Evolutionary conservation across 2,888 invertebrate genomes (phyloP), one percentile per base, ranked within the genome.

Genomic region (Athetis lepigone): DNA sequence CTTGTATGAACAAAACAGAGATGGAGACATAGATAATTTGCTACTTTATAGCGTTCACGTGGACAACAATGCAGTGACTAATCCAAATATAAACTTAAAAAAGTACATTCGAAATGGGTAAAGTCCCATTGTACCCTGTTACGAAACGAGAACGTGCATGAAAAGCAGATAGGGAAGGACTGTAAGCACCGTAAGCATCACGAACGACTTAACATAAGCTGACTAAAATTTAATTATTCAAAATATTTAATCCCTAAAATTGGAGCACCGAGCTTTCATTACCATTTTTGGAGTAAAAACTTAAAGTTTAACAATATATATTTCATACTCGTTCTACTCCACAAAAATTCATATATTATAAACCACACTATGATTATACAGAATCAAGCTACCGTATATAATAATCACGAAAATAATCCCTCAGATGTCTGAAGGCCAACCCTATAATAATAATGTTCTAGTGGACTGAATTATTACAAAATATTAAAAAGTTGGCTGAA

Each of bases 401-500:
- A 61, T 47, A 21, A 52, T 54, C 25, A 36, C 11, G 16, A 50
- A 42, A 54, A 33, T 68, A 55, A 70, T 58, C 46, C 21, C n/a
- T 46, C 9, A 11, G 42, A 40, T 46, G n/a, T 55, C 29, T 25
- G 27, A 62, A 68, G 51, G 74, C 3, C 37, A 51, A 16, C 7
- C 27, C 18, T 40, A 5, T 40, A 54, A 27, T 60, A 71, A 64
- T 65, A 72, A 65, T 49, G 25, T 40, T 51, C 42, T 47, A 55
- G 18, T 50, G 42, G 23, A 49, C 50, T 74, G 45, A 56, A 62
- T 54, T 69, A 69, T 69, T 52, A 75, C 57, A 42, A 63, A 60
- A 69, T 74, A 63, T 69, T 74, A 74, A 63, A 69, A 73, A 59
- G 23, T 69, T 57, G 6, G 23, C 29, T 6, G 37, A 60, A 68